Base-by-base conservation (phyloP, 2,888 invertebrate species). In the Tenthredo distinguenda region DNA sequence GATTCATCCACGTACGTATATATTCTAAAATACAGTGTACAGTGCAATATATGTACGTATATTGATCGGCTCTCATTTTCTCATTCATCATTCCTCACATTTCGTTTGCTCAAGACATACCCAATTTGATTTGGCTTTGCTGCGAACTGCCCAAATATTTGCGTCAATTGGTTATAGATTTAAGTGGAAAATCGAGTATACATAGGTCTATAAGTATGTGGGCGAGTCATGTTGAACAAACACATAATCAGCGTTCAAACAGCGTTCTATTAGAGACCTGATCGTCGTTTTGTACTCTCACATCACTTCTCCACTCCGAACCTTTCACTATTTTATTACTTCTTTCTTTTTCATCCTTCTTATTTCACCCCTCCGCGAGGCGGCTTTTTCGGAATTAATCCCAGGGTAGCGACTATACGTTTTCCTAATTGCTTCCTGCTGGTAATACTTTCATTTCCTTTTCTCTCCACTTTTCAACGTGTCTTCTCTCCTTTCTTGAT, bases 361-460 rank as follows among this genome's bases (percentile, higher is more conserved):
- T 62, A 26, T 84, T 26, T 71, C 43, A 40, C 79, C 55, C 34
- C 26, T 68, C 58, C 47, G 86, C 79, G 85, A 84, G 85, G 34
- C 62, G 82, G 86, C 85, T 88, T 88, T 88, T 88, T 88, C 87
- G 85, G 86, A 89, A 89, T 89, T 88, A 89, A 89, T 89, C 89
- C 88, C 88, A 83, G 74, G 86, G 86, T 87, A 89, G 87, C 86
- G 86, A 86, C 86, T 86, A 81, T 81, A 87, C 87, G 86, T 87
- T 86, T 85, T 87, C 87, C 88, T 89, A 89, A 89, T 89, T 89
- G 87, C 89, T 89, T 89, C 88, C 89, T 87, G 86, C 87, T 87
- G 87, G 87, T 87, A 89, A 89, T 88, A 89, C 88, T 89, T 89
- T 87, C 89, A 88, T 89, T 89, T 89, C 88, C 88, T 87, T 62